Base-by-base conservation (phyloP, 2,888 invertebrate genomes). In the Eumacrocentrus americanus region DNA sequence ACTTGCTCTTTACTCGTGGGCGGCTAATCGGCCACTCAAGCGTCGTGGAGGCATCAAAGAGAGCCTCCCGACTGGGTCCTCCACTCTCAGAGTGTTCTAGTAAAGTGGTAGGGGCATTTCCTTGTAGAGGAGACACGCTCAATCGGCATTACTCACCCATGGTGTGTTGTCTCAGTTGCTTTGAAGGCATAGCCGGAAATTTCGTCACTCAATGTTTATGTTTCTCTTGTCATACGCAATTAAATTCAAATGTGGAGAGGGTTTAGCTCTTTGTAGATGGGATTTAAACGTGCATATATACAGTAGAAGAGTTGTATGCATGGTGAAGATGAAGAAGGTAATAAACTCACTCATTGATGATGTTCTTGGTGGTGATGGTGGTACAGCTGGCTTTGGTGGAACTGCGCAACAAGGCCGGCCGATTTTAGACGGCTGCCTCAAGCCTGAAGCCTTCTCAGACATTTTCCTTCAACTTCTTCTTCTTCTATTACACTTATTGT, bases 361-460 rank as follows among this genome's bases (percentile, higher is more conserved):
- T 44, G 51, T 44, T 58, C 59, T 62, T 20, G 74, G 82, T 16
- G 87, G 86, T 60, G 86, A 83, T 47, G 86, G 82, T 29, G 89
- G 89, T 57, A 89, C 79, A n/a, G 88, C 86, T 63, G 89, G 88
- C 79, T 89, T 89, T 6, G 88, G 88, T 63, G 86, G 83, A 62
- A 85, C 82, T 58, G 86, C 84, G 68, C 86, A 84, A 72, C 89
- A 89, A 37, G 88, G 84, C 67, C 89, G 82, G 60, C 88, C 88
- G 73, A 90, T 89, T 81, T 88, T 89, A 44, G 86, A 84, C 3
- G 89, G 88, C 52, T 83, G 87, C 71, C 86, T 86, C 66, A 89
- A 78, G 58, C 88, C 87, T 14, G 88, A 87, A 61, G 87, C 85
- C 73, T 87, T 86, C 18, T 78, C 79, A 25, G 73, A 72, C 73